Evolutionary conservation across 2,797 vertebrate genomes (phyloP), one percentile per base, ranked within the genome.

Genomic region (Smutsia temminckii): DNA sequence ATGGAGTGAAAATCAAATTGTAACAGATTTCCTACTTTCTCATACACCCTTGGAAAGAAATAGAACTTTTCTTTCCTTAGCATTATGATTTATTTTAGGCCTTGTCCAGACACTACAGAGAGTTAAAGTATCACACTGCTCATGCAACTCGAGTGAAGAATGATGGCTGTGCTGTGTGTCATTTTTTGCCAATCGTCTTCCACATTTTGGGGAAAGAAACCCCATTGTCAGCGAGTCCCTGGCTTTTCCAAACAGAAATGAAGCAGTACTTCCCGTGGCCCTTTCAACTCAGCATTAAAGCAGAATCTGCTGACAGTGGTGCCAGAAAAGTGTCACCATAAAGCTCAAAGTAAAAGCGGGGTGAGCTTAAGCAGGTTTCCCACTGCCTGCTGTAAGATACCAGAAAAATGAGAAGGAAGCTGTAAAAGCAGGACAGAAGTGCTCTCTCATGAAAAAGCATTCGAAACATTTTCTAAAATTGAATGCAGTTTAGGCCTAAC

Each of bases 31-130:
- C 46, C 74, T 66, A 79, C 64, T 96, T 96, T 79, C 75, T 92
- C 75, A 89, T 46, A 79, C 29, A 84, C 79, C 59, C 37, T 37
- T 93, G 29, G 61, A 63, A 88, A 94, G 59, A 92, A 91, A 85
- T 2, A 46, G 37, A 59, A 72, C 6, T 53, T 80, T 95, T 80
- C n/a, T 89, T 94, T 55, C 59, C 88, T 95, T 29, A 69, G 72
- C 57, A 85, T 81, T 75, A 23, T 86, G 92, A 96, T 95, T 96
- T 94, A 96, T 97, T 95, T 93, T 81, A 93, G 89, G 66, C 16
- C 49, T 79, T 68, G 53, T 88, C 77, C 63, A 95, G 91, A 90
- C 95, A 95, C 68, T 93, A 91, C 86, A 77, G 85, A 88, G 68
- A 97, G 40, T 59, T 72, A 89, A 97, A 97, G 86, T 37, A 95